A percentile compares a stretch with the other conserved stretches of the same genome.
These are phyloP conservation scores for Arge pagana DNA, from an alignment of 2,888 invertebrate genomes.

Conservation along the genomic window DNA sequence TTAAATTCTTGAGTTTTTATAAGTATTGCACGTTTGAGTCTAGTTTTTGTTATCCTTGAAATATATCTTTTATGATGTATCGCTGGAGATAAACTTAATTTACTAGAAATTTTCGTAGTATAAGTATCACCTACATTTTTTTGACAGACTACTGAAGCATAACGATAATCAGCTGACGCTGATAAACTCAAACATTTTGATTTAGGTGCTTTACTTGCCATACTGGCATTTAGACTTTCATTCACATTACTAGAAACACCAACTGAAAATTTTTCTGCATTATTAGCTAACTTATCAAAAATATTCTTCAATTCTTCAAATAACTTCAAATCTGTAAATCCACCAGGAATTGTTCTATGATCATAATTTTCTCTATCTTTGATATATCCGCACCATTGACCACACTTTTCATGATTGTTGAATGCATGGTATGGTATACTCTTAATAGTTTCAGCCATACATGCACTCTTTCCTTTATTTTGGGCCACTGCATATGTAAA, in stretches of 20 bases:
- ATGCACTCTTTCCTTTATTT: constrained; percentile 16
- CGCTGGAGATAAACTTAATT: neutral
- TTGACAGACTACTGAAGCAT: neutral
- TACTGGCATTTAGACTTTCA: neutral
- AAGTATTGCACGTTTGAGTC: neutral
- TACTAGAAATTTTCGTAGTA: neutral
- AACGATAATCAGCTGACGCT: neutral
- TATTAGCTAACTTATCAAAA: neutral
- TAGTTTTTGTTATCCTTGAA: neutral
- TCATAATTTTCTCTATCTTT: constrained; percentile 9
- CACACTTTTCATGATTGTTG: constrained; percentile 25
- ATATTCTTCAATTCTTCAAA: neutral
- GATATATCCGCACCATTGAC: constrained; percentile 26
- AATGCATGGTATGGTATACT: constrained; percentile 25
- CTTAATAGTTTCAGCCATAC: constrained; percentile 20
- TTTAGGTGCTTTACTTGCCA: constrained; percentile 5
- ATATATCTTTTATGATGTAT: neutral
- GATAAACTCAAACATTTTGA: neutral
- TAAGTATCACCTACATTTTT: neutral
- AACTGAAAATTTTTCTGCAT: constrained; percentile 3
- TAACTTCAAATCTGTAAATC: neutral
- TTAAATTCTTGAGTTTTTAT: constrained; percentile 6
- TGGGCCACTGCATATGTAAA: constrained; percentile 21
- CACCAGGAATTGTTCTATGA: too few relatives aligned
- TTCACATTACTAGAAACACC: neutral